Evolutionary conservation across 2,888 invertebrate species (phyloP), one percentile per base, ranked within the genome.

Genomic region (Noctua pronuba): DNA sequence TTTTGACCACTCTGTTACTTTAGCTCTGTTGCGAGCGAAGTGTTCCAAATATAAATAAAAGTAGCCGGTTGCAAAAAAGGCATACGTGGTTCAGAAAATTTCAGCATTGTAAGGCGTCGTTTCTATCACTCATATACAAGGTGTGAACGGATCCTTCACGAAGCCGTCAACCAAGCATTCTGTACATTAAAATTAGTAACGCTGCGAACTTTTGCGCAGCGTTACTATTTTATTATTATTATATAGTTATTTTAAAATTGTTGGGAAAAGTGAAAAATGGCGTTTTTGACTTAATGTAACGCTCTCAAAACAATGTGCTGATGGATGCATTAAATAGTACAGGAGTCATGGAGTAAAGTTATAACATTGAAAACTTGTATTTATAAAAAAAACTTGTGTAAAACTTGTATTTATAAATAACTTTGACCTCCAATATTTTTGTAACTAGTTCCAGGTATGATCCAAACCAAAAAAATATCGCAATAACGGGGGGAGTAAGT

Each of bases 1-100:
- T 79, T 86, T 82, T 75, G n/a, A 58, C 74, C 83, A 83, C 83
- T 75, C 71, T 83, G n/a, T 80, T 75, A 77, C 67, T 68, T 66
- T 77, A 76, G 75, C 79, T 72, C 31, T 68, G 77, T 80, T 86
- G 85, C 35, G 3, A 82, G 86, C 79, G 88, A 86, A 85, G 80
- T 46, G 38, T 73, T 46, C 38, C 28, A 31, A 60, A 60, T 60
- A 18, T 31, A 28, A 28, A 60, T 60, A 60, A 60, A 3, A 31
- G 31, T 31, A 60, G 18, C 31, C 60, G 60, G 3, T 3, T 60
- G 60, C 28, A 31, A 31, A 60, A 55, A 60, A 60, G 58, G 60
- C 28, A 31, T 31, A 8, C 8, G 60, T 31, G 58, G 28, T 28
- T 28, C 2, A 58, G 28, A 58, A 58, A n/a, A 52, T 52, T 21